These are phyloP conservation scores for Tribolium madens DNA, from an alignment of 1,140 invertebrate genomes.

Conservation along the genomic window DNA sequence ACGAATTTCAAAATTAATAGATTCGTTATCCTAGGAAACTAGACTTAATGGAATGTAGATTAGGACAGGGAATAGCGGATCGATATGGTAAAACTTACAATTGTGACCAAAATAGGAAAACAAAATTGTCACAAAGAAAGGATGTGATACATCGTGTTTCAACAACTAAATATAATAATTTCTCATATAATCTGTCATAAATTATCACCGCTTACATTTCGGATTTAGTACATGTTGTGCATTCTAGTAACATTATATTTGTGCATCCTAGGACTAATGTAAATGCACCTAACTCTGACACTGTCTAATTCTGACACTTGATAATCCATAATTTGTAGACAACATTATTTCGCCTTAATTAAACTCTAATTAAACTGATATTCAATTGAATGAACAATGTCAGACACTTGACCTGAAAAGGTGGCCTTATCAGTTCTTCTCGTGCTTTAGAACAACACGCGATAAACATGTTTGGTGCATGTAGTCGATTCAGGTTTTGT, in stretches of 20 bases:
- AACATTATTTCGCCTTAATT: background rate
- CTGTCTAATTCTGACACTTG: slow-evolving; percentile 35
- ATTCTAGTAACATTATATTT: background rate
- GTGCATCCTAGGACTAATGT: slow-evolving; percentile 35
- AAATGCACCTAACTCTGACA: slow-evolving; percentile 35
- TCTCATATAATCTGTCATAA: too few relatives aligned
- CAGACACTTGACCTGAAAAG: background rate
- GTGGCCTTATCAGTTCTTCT: background rate
- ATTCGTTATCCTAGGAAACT: background rate
- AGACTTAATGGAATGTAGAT: background rate
- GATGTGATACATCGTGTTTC: too few relatives aligned
- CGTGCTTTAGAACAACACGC: background rate
- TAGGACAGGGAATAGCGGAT: background rate
- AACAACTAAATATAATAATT: too few relatives aligned
- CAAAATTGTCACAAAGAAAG: background rate
- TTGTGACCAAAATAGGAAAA: background rate
- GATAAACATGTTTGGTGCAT: background rate
- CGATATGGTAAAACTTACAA: background rate
- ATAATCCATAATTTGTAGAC: background rate
- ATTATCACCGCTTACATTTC: too few relatives aligned
- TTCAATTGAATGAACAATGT: background rate
- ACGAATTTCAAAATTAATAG: background rate
- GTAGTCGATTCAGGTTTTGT: background rate
- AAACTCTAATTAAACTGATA: background rate
- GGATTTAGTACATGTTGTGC: slow-evolving; percentile 1